Evolutionary conservation across 2,888 invertebrate genomes (phyloP).

Genomic region (Dione juno): DNA sequence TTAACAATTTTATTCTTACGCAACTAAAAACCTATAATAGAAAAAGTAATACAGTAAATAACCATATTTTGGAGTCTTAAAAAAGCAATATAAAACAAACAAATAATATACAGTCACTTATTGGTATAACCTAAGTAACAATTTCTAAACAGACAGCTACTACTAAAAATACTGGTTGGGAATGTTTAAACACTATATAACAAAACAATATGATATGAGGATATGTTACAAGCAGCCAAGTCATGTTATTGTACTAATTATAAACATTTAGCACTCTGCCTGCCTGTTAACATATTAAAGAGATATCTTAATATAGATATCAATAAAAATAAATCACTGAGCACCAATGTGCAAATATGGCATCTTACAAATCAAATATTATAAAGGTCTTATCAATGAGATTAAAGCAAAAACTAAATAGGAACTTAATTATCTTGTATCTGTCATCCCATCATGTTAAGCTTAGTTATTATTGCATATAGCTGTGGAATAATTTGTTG

Average conservation of each 20-base stretch:
- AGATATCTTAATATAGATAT: not conserved
- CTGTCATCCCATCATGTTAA: not conserved
- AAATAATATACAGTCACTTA: not conserved
- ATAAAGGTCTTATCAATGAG: not conserved
- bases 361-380: not conserved
- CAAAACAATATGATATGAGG: not conserved
- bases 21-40: not conserved
- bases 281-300: not conserved
- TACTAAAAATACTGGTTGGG: not conserved
- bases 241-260: not conserved
- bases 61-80: not conserved
- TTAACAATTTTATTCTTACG: not conserved
- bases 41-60: not conserved
- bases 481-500: no score
- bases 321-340: not conserved
- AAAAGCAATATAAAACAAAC: not conserved
- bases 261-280: not conserved
- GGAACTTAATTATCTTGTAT: not conserved
- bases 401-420: not conserved
- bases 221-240: not conserved
- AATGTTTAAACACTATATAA: not conserved
- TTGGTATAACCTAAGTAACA: not conserved
- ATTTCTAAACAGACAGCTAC: not conserved
- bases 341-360: not conserved
- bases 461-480: no score